Percentiles rank a stretch among this genome's conserved stretches.
phyloP scores from a whole-genome alignment of 2,113 vertebrate species.

The Garra rufa region DNA sequence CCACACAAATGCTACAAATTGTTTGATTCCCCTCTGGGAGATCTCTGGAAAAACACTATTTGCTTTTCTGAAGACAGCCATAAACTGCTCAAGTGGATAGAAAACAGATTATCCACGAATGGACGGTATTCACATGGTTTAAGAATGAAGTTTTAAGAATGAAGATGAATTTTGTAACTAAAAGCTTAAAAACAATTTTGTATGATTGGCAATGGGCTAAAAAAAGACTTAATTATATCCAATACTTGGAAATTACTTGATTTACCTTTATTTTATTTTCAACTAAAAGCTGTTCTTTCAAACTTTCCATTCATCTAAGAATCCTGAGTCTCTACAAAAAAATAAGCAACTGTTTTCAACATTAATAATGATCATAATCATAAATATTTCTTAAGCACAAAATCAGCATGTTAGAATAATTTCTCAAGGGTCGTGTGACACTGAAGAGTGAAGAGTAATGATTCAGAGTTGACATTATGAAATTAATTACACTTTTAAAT shows the following conservation, averaged over 20 bases:
- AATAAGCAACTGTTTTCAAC: neutral
- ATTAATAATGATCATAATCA: neutral
- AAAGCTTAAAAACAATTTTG: neutral
- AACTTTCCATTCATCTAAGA: neutral
- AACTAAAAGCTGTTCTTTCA: too few species aligned
- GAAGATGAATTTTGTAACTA: neutral
- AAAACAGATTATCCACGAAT: slow-evolving; percentile 9
- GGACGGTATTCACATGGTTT: neutral
- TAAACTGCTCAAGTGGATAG: slow-evolving; percentile 26
- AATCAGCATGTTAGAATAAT: neutral
- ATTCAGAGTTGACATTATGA: neutral
- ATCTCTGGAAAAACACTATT: slow-evolving; percentile 3
- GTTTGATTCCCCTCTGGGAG: neutral
- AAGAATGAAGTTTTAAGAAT: neutral
- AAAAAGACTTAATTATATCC: neutral
- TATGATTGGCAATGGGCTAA: neutral
- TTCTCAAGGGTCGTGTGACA: neutral
- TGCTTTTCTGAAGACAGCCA: neutral
- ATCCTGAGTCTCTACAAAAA: neutral
- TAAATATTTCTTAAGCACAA: neutral
- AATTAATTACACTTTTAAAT: neutral
- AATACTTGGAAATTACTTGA: neutral
- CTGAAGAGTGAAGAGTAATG: too few species aligned
- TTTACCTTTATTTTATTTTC: too few species aligned
- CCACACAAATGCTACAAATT: slow-evolving; percentile 8